Evolutionary conservation across 2,888 invertebrate genomes (phyloP), one percentile per base, ranked within the genome.

Genomic region (Protophormia terraenovae): DNA sequence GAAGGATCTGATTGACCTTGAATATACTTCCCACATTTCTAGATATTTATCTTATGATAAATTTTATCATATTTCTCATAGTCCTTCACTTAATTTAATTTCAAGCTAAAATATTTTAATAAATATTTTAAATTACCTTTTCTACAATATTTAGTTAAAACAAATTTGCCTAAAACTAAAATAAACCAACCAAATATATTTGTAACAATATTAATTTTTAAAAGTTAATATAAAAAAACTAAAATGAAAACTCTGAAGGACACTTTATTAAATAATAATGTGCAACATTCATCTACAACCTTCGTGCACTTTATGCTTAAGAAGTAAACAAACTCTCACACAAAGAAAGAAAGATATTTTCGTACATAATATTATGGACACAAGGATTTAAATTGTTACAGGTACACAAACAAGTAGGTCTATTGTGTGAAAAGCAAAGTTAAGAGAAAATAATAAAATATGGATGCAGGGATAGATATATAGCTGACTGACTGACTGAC

Each of bases 211-310:
- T 72, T 71, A 62, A 71, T 24, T 12, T 7, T 10, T 19, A 19
- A 60, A 60, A 60, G 8, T 3, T 29, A 38, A 6, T 16, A 41
- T n/a, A 55, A 16, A 41, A 4, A 27, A 35, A 47, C 1, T 8
- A 22, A 58, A 77, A 53, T 38, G 32, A 29, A 79, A 62, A 60
- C 58, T 60, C n/a, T 69, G 10, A 78, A 78, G 78, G 78, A 71
- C 32, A 79, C 32, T 71, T 53, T 71, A 50, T 72, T 64, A 32
- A 50, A 62, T 45, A 77, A 67, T 24, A 77, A 77, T 45, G 5
- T 24, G 24, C 16, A 32, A 67, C 16, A 55, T 45, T 19, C 41
- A 41, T 22, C 2, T 5, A n/a, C 55, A 67, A 38, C n/a, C 58
- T 29, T 3, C 7, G 32, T 27, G 47, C 19, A 12, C 58, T 77